A percentile compares a stretch with the other conserved stretches of the same genome.
phyloP scores from a whole-genome alignment of 2,797 vertebrate genomes.

The Peromyscus attwateri region DNA sequence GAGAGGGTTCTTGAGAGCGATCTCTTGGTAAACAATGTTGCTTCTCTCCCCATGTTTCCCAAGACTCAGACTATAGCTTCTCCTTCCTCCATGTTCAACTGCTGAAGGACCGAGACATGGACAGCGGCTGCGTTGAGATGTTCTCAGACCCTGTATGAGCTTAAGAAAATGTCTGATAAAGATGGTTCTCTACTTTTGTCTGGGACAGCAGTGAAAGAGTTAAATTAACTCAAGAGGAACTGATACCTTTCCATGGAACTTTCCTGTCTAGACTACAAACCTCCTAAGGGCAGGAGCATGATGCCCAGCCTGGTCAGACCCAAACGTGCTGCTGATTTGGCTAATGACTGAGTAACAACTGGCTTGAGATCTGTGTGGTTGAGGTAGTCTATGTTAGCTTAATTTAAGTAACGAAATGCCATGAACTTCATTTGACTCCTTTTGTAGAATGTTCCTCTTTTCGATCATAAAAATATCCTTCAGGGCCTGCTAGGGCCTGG shows the following conservation, averaged over 20 bases:
- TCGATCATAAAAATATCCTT: not conserved
- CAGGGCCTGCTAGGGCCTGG: not conserved
- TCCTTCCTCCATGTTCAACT: not conserved
- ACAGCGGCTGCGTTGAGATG: not conserved
- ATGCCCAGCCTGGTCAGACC: not conserved
- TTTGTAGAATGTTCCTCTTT: constrained; percentile 28
- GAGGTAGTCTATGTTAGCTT: constrained; percentile 8
- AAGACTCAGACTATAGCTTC: not conserved
- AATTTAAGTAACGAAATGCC: constrained; percentile 17
- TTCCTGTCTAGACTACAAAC: not conserved
- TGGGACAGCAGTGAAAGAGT: constrained; percentile 44
- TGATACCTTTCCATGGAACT: constrained; percentile 15
- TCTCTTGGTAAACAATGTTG: not conserved
- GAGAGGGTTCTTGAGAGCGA: not conserved
- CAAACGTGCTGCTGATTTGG: not conserved
- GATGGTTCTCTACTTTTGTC: constrained; percentile 15
- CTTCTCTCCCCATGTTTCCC: not conserved
- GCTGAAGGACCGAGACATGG: not conserved
- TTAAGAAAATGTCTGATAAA: constrained; percentile 3
- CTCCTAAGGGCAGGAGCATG: not conserved
- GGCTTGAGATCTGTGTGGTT: constrained; percentile 4
- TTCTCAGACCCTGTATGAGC: not conserved
- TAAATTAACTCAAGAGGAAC: not conserved
- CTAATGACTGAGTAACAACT: constrained; percentile 31
- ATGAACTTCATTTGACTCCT: constrained; percentile 3